phyloP scores from a whole-genome alignment of 2,888 invertebrate species.

The Nesidiocoris tenuis region DNA sequence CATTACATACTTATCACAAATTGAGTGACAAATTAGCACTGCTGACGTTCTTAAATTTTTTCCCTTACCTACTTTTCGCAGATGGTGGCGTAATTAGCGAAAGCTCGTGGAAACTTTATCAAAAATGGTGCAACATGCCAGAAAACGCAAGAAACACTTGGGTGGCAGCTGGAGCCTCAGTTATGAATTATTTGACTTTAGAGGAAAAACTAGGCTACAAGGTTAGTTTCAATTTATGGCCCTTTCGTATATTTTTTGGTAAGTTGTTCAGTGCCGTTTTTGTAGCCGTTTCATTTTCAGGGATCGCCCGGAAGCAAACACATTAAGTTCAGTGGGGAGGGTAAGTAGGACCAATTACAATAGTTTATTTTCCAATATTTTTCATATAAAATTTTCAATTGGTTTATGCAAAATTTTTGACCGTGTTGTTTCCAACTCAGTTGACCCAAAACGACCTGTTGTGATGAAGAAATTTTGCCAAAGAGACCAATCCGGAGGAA shows the following conservation, averaged over 20 bases:
- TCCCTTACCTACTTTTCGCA: conserved; percentile 1
- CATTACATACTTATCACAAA: too few relatives aligned
- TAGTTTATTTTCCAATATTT: too few relatives aligned
- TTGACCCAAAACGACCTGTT: conserved; percentile 44
- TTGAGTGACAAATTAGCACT: too few relatives aligned
- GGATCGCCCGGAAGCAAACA: too few relatives aligned
- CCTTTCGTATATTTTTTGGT: too few relatives aligned
- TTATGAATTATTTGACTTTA: conserved; percentile 56
- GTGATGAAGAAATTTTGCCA: conserved; percentile 46
- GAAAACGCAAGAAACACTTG: conserved; percentile 71
- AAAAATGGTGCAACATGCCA: conserved; percentile 80
- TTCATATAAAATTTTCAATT: too few relatives aligned
- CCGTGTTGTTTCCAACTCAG: conserved; percentile 35
- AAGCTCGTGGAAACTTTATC: conserved; percentile 77
- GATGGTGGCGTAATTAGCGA: conserved; percentile 52
- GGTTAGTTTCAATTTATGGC: conserved; percentile 2
- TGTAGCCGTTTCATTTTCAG: too few relatives aligned
- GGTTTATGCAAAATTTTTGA: background rate
- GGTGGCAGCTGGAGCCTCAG: conserved; percentile 78
- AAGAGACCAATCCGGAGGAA: conserved; percentile 45
- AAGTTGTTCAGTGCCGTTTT: too few relatives aligned
- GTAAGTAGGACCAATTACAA: too few relatives aligned
- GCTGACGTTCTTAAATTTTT: too few relatives aligned
- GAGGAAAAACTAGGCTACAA: conserved; percentile 1
- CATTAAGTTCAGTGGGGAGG: too few relatives aligned